Percentiles rank a stretch among this genome's conserved stretches.
Evolutionary conservation across 2,113 vertebrate genomes (phyloP).

Genomic region (Hemicordylus capensis): DNA sequence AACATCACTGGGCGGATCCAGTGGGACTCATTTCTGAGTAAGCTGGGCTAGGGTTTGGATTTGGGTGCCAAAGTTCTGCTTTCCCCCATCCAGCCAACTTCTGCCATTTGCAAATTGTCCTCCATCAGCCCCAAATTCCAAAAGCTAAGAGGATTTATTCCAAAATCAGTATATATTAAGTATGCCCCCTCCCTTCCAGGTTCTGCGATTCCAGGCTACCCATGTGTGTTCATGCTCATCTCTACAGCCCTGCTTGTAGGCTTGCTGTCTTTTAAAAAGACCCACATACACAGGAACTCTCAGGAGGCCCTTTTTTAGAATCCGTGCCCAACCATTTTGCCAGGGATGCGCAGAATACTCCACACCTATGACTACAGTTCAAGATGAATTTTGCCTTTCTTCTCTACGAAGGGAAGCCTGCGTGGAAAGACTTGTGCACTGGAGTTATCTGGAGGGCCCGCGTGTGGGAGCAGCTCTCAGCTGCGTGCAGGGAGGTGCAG

Average conservation of each 20-base stretch:
- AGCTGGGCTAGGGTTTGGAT: accelerated
- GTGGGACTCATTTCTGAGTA: too few species aligned
- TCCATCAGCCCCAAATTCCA: not conserved
- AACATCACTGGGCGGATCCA: too few species aligned
- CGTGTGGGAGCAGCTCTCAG: too few species aligned
- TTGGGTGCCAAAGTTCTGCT: not conserved
- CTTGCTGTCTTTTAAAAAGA: not conserved
- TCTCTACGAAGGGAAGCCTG: too few species aligned
- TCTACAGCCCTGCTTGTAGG: not conserved
- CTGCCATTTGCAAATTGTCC: not conserved
- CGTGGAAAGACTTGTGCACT: too few species aligned
- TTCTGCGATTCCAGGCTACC: too few species aligned
- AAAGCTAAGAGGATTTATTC: not conserved
- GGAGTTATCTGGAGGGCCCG: not conserved
- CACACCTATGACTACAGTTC: too few species aligned
- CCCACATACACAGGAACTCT: too few species aligned
- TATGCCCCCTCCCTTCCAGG: not conserved
- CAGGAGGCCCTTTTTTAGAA: not conserved
- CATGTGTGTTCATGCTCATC: not conserved
- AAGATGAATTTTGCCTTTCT: not conserved
- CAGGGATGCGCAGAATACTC: not conserved
- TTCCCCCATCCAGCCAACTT: not conserved
- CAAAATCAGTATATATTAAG: not conserved
- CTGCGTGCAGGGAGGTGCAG: accelerated
- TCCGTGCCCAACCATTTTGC: not conserved